A percentile compares a stretch with the other conserved stretches of the same genome.
Evolutionary conservation across 2,888 invertebrate species (phyloP).

Genomic region (Odontomyia ornata): DNA sequence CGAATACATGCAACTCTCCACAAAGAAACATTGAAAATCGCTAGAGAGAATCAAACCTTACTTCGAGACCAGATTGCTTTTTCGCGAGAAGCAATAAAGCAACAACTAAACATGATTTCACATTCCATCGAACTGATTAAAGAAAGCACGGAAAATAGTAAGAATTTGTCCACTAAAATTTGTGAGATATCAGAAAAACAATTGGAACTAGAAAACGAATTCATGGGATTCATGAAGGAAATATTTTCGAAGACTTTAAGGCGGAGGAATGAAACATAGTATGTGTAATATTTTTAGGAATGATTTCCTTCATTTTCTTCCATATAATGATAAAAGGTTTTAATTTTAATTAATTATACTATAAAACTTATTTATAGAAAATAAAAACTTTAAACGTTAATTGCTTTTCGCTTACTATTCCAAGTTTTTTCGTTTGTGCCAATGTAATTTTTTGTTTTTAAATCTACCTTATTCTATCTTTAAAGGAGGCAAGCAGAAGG

Average conservation of each 20-base stretch:
- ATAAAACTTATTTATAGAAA: too few relatives aligned
- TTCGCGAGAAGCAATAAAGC: slow-evolving; percentile 24
- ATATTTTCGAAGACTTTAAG: not conserved
- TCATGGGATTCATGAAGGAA: slow-evolving; percentile 31
- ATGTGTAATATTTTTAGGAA: too few relatives aligned
- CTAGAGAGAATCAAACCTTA: slow-evolving; percentile 13
- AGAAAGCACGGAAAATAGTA: slow-evolving; percentile 29
- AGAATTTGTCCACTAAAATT: not conserved
- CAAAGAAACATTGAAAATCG: slow-evolving; percentile 2
- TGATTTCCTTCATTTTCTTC: too few relatives aligned
- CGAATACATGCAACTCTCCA: not conserved
- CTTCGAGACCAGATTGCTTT: slow-evolving; percentile 21
- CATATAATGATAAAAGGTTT: too few relatives aligned
- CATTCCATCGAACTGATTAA: slow-evolving; percentile 22
- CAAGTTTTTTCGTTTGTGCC: too few relatives aligned
- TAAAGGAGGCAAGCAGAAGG: too few relatives aligned
- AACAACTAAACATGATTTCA: slow-evolving; percentile 21
- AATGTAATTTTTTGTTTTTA: too few relatives aligned
- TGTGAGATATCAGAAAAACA: slow-evolving; percentile 25
- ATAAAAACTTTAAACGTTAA: too few relatives aligned
- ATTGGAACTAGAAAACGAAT: slow-evolving; percentile 6
- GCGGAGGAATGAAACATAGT: too few relatives aligned
- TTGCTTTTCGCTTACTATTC: too few relatives aligned
- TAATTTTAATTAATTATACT: too few relatives aligned
- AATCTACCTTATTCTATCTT: too few relatives aligned